Evolutionary conservation across 2,888 invertebrate species (phyloP).

Genomic region (Acleris literana): DNA sequence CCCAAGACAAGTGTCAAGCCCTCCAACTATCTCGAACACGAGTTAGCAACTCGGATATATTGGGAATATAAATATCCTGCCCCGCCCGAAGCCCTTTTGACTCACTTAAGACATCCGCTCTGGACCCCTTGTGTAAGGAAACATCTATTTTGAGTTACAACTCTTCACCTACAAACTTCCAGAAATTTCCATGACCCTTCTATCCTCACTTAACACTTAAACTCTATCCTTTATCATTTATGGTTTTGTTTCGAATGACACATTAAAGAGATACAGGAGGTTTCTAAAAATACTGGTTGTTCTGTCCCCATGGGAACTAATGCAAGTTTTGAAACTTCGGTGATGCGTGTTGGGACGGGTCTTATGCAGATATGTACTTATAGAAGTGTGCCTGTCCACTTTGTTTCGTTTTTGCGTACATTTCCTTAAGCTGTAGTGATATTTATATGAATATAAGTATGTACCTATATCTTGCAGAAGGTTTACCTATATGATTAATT

Average conservation of each 20-base stretch:
- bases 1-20: conserved; percentile 27
- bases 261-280: conserved; percentile 3
- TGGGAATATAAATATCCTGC: conserved; percentile 76
- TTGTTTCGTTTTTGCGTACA: conserved; percentile 3
- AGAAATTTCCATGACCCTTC: not conserved
- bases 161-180: conserved; percentile 29
- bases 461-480: too few relatives aligned
- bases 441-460: too few relatives aligned
- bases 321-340: conserved; percentile 41
- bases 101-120: conserved; percentile 75
- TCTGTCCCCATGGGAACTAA: conserved; percentile 54
- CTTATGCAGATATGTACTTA: conserved; percentile 42
- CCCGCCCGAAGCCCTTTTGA: conserved; percentile 65
- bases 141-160: conserved; percentile 54
- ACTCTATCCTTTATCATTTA: not conserved
- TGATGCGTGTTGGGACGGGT: conserved; percentile 44
- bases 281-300: not conserved
- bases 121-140: conserved; percentile 58
- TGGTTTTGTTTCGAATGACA: not conserved
- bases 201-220: not conserved
- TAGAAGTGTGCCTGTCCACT: conserved; percentile 18
- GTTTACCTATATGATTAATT: too few relatives aligned
- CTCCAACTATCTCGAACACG: conserved; percentile 31
- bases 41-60: conserved; percentile 67
- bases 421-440: not conserved